Percentiles rank a stretch among this genome's conserved stretches.
Conservation (phyloP, 2,888 invertebrate species). For the Aporophyla nigra region DNA sequence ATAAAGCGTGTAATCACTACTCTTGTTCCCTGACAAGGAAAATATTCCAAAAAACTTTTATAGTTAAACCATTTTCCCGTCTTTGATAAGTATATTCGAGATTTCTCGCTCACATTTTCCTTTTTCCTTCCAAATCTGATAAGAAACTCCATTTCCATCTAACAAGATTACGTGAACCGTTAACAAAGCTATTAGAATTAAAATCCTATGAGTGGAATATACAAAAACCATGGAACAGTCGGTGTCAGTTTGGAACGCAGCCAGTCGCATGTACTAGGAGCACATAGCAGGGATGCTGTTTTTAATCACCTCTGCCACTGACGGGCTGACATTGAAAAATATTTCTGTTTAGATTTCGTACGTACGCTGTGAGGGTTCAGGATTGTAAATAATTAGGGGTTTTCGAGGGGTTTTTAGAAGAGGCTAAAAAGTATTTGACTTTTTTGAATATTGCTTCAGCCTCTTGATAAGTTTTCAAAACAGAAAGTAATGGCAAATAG, state of each 20-base stretch:
- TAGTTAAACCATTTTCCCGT: conserved; percentile 46
- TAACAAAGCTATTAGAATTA: conserved; percentile 66
- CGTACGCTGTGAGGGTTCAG: conserved; percentile 13
- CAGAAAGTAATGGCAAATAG: not conserved
- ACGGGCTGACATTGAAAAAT: conserved; percentile 68
- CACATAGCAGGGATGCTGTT: conserved; percentile 47
- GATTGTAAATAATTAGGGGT: conserved; percentile 36
- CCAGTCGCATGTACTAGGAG: conserved; percentile 65
- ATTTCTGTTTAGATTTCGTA: conserved; percentile 52
- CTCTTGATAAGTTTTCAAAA: not conserved
- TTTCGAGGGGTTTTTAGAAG: conserved; percentile 17
- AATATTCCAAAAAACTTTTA: conserved; percentile 33
- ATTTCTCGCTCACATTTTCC: conserved; percentile 35
- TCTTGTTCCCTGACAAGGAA: conserved; percentile 34
- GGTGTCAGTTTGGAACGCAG: conserved; percentile 66
- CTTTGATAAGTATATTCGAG: conserved; percentile 50
- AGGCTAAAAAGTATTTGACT: not conserved
- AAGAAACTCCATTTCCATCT: conserved; percentile 55
- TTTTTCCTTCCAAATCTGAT: conserved; percentile 52
- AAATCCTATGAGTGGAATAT: conserved; percentile 61
- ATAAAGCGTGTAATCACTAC: too few relatives aligned
- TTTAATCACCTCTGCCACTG: conserved; percentile 66
- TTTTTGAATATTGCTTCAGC: not conserved
- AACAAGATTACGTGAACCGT: conserved; percentile 53
- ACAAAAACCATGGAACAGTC: conserved; percentile 61